Base-by-base conservation (phyloP, 2,888 invertebrate genomes). In the Pseudococcus longispinus region DNA sequence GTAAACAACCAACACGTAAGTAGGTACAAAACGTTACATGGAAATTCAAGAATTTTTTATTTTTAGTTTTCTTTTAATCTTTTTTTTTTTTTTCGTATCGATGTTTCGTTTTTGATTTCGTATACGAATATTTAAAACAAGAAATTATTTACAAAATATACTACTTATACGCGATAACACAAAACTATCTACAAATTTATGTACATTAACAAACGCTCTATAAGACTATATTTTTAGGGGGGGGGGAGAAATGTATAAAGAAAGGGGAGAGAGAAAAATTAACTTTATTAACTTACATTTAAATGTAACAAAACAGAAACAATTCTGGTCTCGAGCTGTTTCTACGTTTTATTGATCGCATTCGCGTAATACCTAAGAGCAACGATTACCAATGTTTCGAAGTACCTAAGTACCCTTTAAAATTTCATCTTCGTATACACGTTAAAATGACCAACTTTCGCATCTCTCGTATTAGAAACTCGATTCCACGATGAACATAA, bases 81-180 rank as follows among this genome's bases (percentile, higher is more conserved):
- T 15, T 42, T 26, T 20, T 84, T 65, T 65, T 65, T 85, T 85
- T 32, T 84, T 60, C 29, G 26, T 65, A 55, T 84, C 84, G 51
- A 60, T 37, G 23, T 55, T 85, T 44, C 13, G 32, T 80, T 80
- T 80, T 80, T 42, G 37, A 23, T 74, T 26, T 70, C 15, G 15
- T 60, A 51, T 60, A 65, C 9, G 77, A 77, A 77, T 80, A 86
- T 74, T 74, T 86, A 80, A 85, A 80, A 86, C 86, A 86, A 86
- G 86, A 80, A 86, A 80, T 86, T 44, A 86, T 86, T 86, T 86
- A 86, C 86, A 86, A 86, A 60, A 77, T 86, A 86, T 51, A 26
- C 77, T 86, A 55, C 86, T 86, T 86, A 60, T 60, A 86, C 42
- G 80, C 20, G 65, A 86, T 86, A 77, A 74, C 80, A 86, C 74